Percentiles rank a stretch among this genome's conserved stretches.
These are phyloP conservation scores for Vicugna pacos DNA, from an alignment of 2,113 vertebrate genomes.

Conservation along the genomic window DNA sequence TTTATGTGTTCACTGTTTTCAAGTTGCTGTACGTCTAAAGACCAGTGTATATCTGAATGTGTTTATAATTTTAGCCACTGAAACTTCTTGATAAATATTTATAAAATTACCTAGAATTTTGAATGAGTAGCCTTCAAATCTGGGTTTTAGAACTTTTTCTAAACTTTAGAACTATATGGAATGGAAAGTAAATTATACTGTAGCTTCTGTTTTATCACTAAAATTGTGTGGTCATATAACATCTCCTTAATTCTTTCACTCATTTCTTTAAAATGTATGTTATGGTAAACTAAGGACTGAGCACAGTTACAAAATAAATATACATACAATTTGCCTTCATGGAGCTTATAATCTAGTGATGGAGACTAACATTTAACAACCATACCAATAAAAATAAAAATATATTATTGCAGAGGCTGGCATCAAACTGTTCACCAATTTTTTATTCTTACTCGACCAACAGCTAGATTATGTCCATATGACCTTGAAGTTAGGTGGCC, in stretches of 20 bases:
- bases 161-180: background rate
- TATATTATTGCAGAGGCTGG: background rate
- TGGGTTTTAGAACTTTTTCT: background rate
- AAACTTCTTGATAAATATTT: background rate
- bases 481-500: background rate
- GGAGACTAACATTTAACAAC: background rate
- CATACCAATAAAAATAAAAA: background rate
- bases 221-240: background rate
- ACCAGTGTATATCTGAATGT: background rate
- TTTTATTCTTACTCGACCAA: background rate
- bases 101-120: background rate
- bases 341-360: background rate
- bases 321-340: background rate
- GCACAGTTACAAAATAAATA: background rate
- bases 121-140: background rate
- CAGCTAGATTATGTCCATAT: background rate
- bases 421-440: background rate
- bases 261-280: constrained; percentile 35
- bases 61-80: background rate
- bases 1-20: background rate
- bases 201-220: background rate
- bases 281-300: background rate
- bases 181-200: background rate
- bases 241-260: constrained; percentile 7
- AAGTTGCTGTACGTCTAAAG: background rate